These are phyloP conservation scores for Rhyacichthys aspro DNA, from an alignment of 2,797 vertebrate genomes.

Conservation along the genomic window DNA sequence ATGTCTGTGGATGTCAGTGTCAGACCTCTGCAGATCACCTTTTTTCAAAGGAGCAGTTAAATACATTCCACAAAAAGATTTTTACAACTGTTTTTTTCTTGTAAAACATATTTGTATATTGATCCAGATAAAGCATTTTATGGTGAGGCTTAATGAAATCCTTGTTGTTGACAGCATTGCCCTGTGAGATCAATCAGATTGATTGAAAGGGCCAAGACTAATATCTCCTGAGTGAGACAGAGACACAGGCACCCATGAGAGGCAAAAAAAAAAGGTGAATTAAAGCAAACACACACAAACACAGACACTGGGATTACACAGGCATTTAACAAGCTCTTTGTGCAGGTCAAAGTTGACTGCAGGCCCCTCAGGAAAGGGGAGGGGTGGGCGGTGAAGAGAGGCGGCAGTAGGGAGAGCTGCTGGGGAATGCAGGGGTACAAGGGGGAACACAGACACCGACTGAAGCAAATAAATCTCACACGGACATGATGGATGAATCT, in stretches of 20 bases:
- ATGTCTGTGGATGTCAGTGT: slow-evolving; percentile 66
- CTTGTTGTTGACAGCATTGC: slow-evolving; percentile 38
- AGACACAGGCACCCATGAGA: slow-evolving; percentile 2
- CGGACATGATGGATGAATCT: slow-evolving; percentile 31
- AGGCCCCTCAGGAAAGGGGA: slow-evolving; percentile 63
- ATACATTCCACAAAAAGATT: slow-evolving; percentile 7
- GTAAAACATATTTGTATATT: slow-evolving; percentile 13
- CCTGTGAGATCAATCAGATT: slow-evolving; percentile 56
- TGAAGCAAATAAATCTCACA: slow-evolving; percentile 49
- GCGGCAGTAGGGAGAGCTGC: slow-evolving; percentile 36
- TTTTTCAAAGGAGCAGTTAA: slow-evolving; percentile 46
- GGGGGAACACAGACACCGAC: slow-evolving; percentile 30
- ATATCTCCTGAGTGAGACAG: slow-evolving; percentile 56
- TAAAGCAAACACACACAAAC: slow-evolving; percentile 48
- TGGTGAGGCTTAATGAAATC: slow-evolving; percentile 15
- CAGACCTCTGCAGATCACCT: slow-evolving; percentile 57
- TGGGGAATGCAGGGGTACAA: slow-evolving; percentile 53
- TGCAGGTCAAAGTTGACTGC: slow-evolving; percentile 79
- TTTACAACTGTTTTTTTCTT: slow-evolving; percentile 18
- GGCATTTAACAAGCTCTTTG: slow-evolving; percentile 82
- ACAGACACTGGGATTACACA: slow-evolving; percentile 75
- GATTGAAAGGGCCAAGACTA: slow-evolving; percentile 67
- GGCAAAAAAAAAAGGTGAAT: slow-evolving; percentile 20
- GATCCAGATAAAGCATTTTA: slow-evolving; percentile 21
- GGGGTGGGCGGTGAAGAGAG: slow-evolving; percentile 6